Base-by-base conservation (phyloP, 2,797 vertebrate species). In the Trichosurus vulpecula region DNA sequence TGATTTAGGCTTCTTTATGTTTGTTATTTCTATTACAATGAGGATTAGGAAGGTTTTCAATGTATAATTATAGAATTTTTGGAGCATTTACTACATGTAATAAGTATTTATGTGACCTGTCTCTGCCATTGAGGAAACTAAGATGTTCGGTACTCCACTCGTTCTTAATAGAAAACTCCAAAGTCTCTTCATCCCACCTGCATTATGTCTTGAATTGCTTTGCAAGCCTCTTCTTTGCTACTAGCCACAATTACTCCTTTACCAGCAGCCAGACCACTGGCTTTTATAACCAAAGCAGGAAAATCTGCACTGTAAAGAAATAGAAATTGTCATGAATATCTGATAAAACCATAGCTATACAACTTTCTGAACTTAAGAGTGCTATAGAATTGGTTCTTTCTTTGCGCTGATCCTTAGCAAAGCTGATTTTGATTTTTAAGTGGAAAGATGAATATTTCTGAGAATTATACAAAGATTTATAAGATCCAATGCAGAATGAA, bases 251-350 rank as follows among this genome's bases (percentile, higher is more conserved):
- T 99, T 91, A 99, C 99, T 11, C 99, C 99, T 98, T 99, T 99
- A 92, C 99, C 99, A 61, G 99, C 99, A 4, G 99, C 99, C 97
- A 99, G 98, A 29, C 99, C 99, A 25, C 99, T 99, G 92, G 99
- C 99, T 98, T 99, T 99, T 97, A 99, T 99, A 93, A 99, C 99
- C 97, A 99, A 98, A 30, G 99, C 99, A 1, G 99, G 99, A 96
- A 99, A 99, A 89, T 99, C 98, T 0, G 99, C 99, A 93, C 99
- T 99, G 96, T 52, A 94, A 96, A 96, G 91, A 97, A 3, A 97
- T 35, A 97, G 30, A 35, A 97, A 66, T 30, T 16, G 52, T 95
- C n/a, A 27, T 12, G 11, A 94, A 14, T 9, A 95, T 10, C n/a
- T 54, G 90, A n/a, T 31, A 61, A 90, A 90, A 2, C 47, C 3